Evolutionary conservation across 2,797 vertebrate genomes (phyloP).

Genomic region (Gobionotothen gibberifrons): DNA sequence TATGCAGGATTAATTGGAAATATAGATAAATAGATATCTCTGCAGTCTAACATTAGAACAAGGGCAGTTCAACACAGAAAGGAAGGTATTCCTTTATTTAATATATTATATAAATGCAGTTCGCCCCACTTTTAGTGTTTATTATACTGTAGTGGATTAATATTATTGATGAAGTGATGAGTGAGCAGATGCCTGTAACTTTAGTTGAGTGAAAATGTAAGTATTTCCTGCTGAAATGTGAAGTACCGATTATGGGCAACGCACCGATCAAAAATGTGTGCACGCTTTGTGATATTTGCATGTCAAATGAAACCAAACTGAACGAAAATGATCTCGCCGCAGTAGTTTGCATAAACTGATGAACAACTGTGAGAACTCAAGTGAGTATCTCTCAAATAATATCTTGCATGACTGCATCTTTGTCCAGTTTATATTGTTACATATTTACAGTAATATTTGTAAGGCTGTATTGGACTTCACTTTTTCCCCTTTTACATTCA

Average conservation of each 20-base stretch:
- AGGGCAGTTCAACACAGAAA: background rate
- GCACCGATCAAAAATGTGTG: background rate
- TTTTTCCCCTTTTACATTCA: background rate
- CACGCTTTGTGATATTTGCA: slow-evolving; percentile 40
- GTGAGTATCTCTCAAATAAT: background rate
- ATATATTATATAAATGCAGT: background rate
- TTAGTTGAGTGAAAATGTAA: background rate
- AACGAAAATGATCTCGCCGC: background rate
- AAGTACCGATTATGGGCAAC: background rate
- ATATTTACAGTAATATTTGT: background rate
- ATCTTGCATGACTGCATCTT: background rate
- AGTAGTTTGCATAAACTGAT: slow-evolving; percentile 42
- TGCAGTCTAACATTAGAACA: background rate
- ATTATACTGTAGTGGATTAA: background rate
- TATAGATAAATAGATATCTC: slow-evolving; percentile 1
- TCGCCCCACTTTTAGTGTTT: background rate
- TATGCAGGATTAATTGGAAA: background rate
- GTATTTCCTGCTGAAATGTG: background rate
- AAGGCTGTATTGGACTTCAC: background rate
- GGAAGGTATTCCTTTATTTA: no score
- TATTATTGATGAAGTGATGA: background rate
- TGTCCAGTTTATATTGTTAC: background rate
- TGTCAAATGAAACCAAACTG: slow-evolving; percentile 26
- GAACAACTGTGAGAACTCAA: background rate
- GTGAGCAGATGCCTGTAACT: no score